A percentile compares a stretch with the other conserved stretches of the same genome.
phyloP scores from a whole-genome alignment of 1,140 invertebrate species.

The Brachionus koreanus region DNA sequence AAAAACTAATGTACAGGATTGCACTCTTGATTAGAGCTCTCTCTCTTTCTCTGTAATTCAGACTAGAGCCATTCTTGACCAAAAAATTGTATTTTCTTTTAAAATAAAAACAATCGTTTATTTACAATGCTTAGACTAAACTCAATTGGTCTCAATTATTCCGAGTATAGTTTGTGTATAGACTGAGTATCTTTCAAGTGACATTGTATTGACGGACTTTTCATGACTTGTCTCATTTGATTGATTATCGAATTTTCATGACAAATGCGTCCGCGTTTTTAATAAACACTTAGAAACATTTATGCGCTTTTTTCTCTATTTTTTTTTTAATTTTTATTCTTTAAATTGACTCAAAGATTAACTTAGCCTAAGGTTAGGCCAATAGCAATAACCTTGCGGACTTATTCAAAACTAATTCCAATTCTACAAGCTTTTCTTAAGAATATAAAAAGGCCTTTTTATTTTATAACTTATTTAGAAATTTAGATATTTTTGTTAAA shows the following conservation, averaged over 20 bases:
- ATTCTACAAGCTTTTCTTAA: too few species aligned
- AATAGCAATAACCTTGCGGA: too few species aligned
- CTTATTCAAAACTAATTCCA: too few species aligned
- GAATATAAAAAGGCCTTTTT: too few species aligned
- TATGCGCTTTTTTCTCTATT: background rate
- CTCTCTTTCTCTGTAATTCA: background rate
- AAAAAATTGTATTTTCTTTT: background rate
- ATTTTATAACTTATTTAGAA: too few species aligned
- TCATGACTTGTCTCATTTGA: conserved; percentile 14
- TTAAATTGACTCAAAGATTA: too few species aligned
- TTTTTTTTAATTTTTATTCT: too few species aligned
- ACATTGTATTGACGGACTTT: background rate
- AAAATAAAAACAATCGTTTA: background rate
- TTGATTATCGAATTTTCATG: background rate
- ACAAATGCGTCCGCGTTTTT: background rate
- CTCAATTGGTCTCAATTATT: background rate
- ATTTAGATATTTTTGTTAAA: too few species aligned
- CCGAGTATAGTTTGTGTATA: background rate
- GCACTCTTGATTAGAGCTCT: background rate
- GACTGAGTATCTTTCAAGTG: background rate
- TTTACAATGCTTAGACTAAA: background rate
- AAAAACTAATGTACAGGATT: background rate
- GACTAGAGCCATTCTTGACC: conserved; percentile 18
- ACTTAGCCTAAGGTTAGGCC: too few species aligned
- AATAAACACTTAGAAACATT: background rate